Evolutionary conservation across 2,888 invertebrate genomes (phyloP), one percentile per base, ranked within the genome.

Genomic region (Chymomyza procnemis): DNA sequence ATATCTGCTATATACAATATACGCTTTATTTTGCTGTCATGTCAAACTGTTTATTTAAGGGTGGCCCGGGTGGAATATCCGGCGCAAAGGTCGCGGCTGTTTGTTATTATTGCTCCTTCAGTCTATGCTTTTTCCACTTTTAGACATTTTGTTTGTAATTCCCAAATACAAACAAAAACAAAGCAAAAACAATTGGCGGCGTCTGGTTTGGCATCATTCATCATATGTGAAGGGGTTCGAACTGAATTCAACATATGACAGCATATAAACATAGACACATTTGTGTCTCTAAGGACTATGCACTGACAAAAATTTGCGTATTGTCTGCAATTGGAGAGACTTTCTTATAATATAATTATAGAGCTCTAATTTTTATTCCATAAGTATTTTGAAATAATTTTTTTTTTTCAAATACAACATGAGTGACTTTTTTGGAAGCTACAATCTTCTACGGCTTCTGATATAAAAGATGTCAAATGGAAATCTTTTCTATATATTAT

Each of bases 11-110:
- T 46, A 55, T 62, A 56, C 21, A 22, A 57, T 62, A n/a, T 59
- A 0, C 61, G 47, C 58, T 61, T 66, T 66, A 69, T 66, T 61
- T 67, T 67, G 69, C 80, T 79, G 84, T 84, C 80, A 85, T 79
- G 87, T 75, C 87, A 82, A 73, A 81, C 69, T 85, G 79, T 77
- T 75, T 78, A 66, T 72, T 68, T 72, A 57, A 41, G 34, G 34
- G 34, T 41, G 34, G 34, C 12, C 34, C 34, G 34, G 34, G 34
- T 41, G 9, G 12, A 12, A 41, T 41, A 41, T 41, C 12, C 12
- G 34, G 34, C 3, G 3, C 9, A 5, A 12, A 41, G 34, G 34
- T 41, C 34, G 12, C 34, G 34, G 34, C 34, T 41, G 34, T 26
- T 26, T 26, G 12, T 9, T 41, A n/a, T 12, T 41, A 12, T 41